These are phyloP conservation scores for Papilio helenus DNA, from an alignment of 1,140 invertebrate species.

Conservation along the genomic window DNA sequence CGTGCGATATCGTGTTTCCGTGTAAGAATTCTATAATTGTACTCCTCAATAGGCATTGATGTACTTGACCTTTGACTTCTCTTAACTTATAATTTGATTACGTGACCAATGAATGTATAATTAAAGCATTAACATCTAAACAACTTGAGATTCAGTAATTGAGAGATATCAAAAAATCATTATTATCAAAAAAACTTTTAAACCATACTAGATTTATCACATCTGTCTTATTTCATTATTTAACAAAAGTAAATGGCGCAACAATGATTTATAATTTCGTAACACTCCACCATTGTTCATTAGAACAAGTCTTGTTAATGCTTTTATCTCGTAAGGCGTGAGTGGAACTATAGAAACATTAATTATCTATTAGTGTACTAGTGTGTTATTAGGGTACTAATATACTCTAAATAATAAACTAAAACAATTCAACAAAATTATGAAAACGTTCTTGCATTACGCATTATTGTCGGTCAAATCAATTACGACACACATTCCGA, in stretches of 20 bases:
- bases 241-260: conserved; percentile 23
- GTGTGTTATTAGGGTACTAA: too few species aligned
- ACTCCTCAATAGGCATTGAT: neutral
- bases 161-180: neutral
- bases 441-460: neutral
- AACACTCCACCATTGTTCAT: conserved; percentile 35
- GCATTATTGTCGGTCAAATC: conserved; percentile 28
- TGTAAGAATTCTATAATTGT: conserved; percentile 13
- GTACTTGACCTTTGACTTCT: neutral
- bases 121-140: neutral
- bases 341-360: conserved; percentile 20
- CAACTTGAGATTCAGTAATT: neutral
- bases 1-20: neutral
- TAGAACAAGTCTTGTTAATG: conserved; percentile 1
- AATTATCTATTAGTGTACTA: too few species aligned
- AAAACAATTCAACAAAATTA: neutral
- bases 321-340: neutral
- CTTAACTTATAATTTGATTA: conserved; percentile 2
- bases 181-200: neutral
- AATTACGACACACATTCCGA: conserved; percentile 28
- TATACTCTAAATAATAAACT: too few species aligned
- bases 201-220: neutral
- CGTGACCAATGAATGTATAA: neutral
- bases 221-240: conserved; percentile 2
- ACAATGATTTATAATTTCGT: conserved; percentile 25